Evolutionary conservation across 2,888 invertebrate species (phyloP).

Genomic region (Stenotaenia linearis): DNA sequence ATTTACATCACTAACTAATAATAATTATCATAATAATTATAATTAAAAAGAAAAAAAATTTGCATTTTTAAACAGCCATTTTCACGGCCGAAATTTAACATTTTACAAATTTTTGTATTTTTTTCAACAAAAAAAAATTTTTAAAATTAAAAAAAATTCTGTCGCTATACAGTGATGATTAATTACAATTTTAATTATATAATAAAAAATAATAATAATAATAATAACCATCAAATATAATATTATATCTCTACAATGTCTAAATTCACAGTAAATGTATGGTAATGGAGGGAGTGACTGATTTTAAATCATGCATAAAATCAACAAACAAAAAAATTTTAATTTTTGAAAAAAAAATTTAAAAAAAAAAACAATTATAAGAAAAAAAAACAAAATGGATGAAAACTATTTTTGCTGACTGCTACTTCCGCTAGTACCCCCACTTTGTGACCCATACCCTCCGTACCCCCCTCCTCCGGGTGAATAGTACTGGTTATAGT

Average conservation of each 20-base stretch:
- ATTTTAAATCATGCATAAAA: not conserved
- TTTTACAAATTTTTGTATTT: too few relatives aligned
- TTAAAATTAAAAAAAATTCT: too few relatives aligned
- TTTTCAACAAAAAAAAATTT: too few relatives aligned
- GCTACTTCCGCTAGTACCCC: not conserved
- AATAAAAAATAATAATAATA: not conserved
- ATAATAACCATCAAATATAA: not conserved
- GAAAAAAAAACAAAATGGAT: not conserved
- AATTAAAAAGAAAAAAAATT: not conserved
- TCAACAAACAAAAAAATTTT: not conserved
- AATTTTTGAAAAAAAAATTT: not conserved
- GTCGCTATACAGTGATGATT: not conserved
- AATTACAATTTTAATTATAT: too few relatives aligned
- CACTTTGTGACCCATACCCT: not conserved
- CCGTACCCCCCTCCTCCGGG: not conserved
- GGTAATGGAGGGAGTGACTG: not conserved
- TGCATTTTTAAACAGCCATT: too few relatives aligned
- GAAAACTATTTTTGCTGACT: not conserved
- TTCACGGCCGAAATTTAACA: too few relatives aligned
- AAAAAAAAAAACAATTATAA: not conserved
- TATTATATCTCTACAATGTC: not conserved
- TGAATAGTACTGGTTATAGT: slow-evolving; percentile 34
- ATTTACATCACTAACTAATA: not conserved
- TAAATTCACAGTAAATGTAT: not conserved
- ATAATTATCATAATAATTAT: not conserved